These are phyloP conservation scores for Chondrosia reniformis DNA, from an alignment of 37 sponge, comb jelly and placozoan genomes.

Conservation along the genomic window DNA sequence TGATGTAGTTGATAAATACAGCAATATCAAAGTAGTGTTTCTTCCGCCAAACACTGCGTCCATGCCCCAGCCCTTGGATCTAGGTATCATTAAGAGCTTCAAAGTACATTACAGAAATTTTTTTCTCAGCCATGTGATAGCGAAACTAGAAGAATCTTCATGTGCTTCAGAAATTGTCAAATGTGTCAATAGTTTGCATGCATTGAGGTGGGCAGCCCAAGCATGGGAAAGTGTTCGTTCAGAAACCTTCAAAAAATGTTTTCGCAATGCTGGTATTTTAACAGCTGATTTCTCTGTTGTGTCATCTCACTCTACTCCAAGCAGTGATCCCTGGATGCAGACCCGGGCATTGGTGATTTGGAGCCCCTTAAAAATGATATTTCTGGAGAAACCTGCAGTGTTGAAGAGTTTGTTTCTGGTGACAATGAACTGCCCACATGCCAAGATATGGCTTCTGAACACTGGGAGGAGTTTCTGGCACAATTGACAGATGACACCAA, in stretches of 20 bases:
- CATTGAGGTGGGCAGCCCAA: conserved; percentile 47
- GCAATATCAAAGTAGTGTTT: conserved; percentile 54
- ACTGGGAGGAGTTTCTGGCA: conserved; percentile 28
- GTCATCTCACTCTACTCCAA: not conserved
- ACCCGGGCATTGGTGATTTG: not conserved
- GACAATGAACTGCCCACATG: conserved; percentile 21
- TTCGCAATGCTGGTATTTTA: conserved; percentile 38
- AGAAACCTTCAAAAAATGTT: conserved; percentile 54
- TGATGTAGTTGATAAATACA: conserved; percentile 45
- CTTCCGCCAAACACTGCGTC: conserved; percentile 64
- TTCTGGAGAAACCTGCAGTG: conserved; percentile 5
- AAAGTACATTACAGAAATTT: conserved; percentile 48
- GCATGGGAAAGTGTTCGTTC: conserved; percentile 50
- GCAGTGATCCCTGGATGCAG: conserved; percentile 29
- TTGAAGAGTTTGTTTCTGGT: conserved; percentile 13
- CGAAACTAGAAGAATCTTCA: conserved; percentile 39
- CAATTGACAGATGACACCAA: not conserved
- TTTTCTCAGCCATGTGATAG: conserved; percentile 23
- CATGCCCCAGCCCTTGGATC: conserved; percentile 60
- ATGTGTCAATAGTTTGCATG: conserved; percentile 54
- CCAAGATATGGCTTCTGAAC: conserved; percentile 14
- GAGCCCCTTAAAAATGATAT: conserved; percentile 3
- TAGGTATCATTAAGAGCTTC: conserved; percentile 62
- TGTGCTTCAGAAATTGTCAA: conserved; percentile 43
- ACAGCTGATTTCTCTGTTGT: not conserved